Conservation (phyloP, 2,113 vertebrate species). For the Phocoena phocoena region DNA sequence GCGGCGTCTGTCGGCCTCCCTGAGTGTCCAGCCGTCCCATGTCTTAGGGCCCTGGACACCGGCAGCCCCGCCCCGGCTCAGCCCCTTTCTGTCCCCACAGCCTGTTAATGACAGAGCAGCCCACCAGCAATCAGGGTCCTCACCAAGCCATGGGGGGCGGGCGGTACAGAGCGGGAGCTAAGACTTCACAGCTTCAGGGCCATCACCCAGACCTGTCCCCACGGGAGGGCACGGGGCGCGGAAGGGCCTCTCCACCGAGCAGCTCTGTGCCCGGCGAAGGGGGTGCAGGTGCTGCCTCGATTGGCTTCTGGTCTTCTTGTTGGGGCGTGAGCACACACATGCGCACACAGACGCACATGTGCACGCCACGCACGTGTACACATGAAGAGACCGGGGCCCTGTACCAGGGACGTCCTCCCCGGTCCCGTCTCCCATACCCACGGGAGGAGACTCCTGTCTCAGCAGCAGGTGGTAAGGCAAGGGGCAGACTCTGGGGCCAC, state of each 20-base stretch:
- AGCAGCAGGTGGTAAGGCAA: background rate
- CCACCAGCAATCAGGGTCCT: accelerated
- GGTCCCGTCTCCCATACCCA: accelerated
- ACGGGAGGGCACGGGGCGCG: accelerated
- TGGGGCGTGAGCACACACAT: background rate
- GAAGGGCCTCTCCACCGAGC: background rate
- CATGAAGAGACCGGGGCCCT: accelerated
- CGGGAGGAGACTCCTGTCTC: background rate
- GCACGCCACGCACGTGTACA: background rate
- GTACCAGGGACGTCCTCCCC: too few species aligned
- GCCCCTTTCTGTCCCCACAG: background rate
- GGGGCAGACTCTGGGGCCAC: background rate
- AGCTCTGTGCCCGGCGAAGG: accelerated
- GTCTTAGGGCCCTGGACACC: background rate
- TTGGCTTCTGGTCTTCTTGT: background rate
- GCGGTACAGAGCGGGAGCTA: accelerated
- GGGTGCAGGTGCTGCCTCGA: accelerated
- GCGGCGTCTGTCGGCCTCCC: background rate
- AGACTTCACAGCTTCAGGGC: background rate
- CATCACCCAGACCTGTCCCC: accelerated
- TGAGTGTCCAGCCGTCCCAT: accelerated
- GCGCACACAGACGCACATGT: too few species aligned
- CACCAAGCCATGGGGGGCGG: accelerated
- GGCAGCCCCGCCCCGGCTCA: background rate
- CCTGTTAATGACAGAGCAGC: background rate